A percentile compares a stretch with the other conserved stretches of the same genome.
These are phyloP conservation scores for Chrysolina americana DNA, from an alignment of 2,888 invertebrate species.

Conservation along the genomic window DNA sequence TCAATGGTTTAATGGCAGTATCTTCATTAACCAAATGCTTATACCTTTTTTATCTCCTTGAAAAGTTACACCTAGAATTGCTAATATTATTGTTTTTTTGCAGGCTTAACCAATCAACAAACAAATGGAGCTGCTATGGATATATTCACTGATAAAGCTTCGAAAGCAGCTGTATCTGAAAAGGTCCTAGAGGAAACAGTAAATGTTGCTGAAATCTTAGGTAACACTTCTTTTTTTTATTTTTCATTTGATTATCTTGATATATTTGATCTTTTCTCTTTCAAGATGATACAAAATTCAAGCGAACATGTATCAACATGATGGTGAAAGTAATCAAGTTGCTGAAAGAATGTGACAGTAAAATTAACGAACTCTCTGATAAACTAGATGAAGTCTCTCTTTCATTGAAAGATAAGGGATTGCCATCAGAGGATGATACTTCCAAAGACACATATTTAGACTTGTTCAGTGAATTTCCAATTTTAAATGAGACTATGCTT, in stretches of 20 bases:
- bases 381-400: slow-evolving; percentile 18
- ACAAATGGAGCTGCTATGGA: slow-evolving; percentile 7
- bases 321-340: slow-evolving; percentile 18
- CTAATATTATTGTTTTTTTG: slow-evolving; percentile 8
- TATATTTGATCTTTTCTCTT: background rate
- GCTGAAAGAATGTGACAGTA: slow-evolving; percentile 22
- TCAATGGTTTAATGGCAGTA: slow-evolving; percentile 1
- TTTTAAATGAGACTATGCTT: slow-evolving; percentile 11
- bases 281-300: slow-evolving; percentile 22
- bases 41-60: background rate
- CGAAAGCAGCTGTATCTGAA: slow-evolving; percentile 4
- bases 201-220: slow-evolving; percentile 19
- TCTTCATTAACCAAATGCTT: background rate
- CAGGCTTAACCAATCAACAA: slow-evolving; percentile 12
- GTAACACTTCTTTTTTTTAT: slow-evolving; percentile 9
- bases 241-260: slow-evolving; percentile 2
- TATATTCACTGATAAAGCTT: background rate
- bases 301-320: slow-evolving; percentile 16
- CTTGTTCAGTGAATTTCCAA: slow-evolving; percentile 17
- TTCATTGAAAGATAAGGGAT: slow-evolving; percentile 18
- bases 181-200: slow-evolving; percentile 15
- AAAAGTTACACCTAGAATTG: background rate
- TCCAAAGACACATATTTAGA: background rate
- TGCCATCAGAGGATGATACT: slow-evolving; percentile 14
- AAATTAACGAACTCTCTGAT: slow-evolving; percentile 17